Percentiles rank a stretch among this genome's conserved stretches.
Evolutionary conservation across 2,888 invertebrate genomes (phyloP).

Genomic region (Scaptomyza parva): DNA sequence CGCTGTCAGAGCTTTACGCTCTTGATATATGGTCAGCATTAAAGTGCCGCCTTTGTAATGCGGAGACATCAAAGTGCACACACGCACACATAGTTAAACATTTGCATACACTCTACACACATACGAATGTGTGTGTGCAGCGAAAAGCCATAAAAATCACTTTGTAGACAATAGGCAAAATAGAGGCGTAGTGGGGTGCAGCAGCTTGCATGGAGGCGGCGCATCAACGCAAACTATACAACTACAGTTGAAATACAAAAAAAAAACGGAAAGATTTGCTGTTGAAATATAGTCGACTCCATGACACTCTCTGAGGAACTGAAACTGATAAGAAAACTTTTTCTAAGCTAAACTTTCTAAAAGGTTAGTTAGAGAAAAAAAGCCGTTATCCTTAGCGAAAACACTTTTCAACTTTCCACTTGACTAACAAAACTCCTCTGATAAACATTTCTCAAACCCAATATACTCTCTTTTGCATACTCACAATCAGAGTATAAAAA

Average conservation of each 20-base stretch:
- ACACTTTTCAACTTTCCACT: background rate
- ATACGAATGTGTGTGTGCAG: slow-evolving; percentile 31
- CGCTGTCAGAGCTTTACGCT: slow-evolving; percentile 67
- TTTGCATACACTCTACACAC: slow-evolving; percentile 58
- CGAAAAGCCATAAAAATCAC: slow-evolving; percentile 76
- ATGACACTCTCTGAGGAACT: background rate
- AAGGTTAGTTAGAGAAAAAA: no score
- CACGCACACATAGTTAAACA: slow-evolving; percentile 52
- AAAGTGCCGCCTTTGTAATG: slow-evolving; percentile 74
- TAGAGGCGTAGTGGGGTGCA: background rate
- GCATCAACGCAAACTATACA: slow-evolving; percentile 71
- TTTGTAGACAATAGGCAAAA: slow-evolving; percentile 55
- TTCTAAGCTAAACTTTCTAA: no score
- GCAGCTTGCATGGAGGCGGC: slow-evolving; percentile 58
- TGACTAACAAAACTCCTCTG: no score
- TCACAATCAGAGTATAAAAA: slow-evolving; percentile 40
- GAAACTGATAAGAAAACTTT: no score
- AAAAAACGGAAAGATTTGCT: background rate
- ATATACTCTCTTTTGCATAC: background rate
- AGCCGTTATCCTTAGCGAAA: no score
- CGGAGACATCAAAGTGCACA: slow-evolving; percentile 74
- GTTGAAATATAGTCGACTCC: background rate
- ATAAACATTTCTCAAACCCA: background rate
- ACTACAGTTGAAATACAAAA: slow-evolving; percentile 24
- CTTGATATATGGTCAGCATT: slow-evolving; percentile 71